Evolutionary conservation across 2,797 vertebrate genomes (phyloP).

Genomic region (Ibycter americanus): DNA sequence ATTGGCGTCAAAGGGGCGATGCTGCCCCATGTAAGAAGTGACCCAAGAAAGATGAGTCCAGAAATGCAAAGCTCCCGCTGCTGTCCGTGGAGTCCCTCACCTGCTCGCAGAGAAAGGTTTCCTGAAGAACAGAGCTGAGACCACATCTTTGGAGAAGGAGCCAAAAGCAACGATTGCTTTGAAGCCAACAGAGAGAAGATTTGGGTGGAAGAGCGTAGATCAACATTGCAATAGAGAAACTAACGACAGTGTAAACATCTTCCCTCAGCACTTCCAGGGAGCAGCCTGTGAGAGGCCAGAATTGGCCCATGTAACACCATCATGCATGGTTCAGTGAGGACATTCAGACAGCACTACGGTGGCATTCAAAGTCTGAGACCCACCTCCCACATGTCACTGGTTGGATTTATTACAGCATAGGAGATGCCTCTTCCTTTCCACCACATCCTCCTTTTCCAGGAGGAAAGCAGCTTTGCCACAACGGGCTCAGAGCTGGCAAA

Average conservation of each 20-base stretch:
- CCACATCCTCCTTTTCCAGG: background rate
- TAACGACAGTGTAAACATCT: background rate
- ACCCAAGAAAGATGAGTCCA: background rate
- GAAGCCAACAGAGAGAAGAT: background rate
- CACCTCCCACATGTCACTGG: background rate
- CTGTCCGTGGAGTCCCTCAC: background rate
- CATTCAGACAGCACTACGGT: fast-evolving
- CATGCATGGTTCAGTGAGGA: background rate
- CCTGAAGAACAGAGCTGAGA: background rate
- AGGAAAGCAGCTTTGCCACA: background rate
- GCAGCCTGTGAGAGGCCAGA: background rate
- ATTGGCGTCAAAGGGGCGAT: fast-evolving
- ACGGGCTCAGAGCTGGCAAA: background rate
- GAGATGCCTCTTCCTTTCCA: background rate
- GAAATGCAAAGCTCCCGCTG: background rate
- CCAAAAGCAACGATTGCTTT: background rate
- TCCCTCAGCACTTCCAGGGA: background rate
- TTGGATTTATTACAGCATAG: fast-evolving
- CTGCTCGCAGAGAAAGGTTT: background rate
- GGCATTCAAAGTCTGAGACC: background rate
- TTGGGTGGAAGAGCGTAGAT: background rate
- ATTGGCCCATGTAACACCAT: fast-evolving
- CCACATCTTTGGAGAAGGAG: background rate
- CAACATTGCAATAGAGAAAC: background rate
- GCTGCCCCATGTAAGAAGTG: fast-evolving